Evolutionary conservation across 1,140 invertebrate genomes (phyloP).

Genomic region (Megalopta genalis): DNA sequence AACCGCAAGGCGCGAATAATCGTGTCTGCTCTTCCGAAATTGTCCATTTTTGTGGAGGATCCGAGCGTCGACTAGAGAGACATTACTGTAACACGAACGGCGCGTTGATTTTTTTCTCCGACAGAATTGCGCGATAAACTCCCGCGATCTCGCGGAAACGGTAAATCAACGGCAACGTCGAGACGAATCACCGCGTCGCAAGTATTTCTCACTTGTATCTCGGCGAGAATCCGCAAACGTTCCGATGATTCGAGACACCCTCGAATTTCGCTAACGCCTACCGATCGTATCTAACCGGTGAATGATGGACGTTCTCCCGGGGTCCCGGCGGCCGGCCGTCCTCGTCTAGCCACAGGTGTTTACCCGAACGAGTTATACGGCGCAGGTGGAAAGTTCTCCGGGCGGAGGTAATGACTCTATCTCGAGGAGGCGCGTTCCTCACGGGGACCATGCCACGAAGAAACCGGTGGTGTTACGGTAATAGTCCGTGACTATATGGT

Average conservation of each 20-base stretch:
- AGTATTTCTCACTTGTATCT: neutral
- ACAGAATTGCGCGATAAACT: too few relatives aligned
- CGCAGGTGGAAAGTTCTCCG: conserved; percentile 61
- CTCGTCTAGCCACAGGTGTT: conserved; percentile 28
- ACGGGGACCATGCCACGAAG: conserved; percentile 59
- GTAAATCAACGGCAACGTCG: too few relatives aligned
- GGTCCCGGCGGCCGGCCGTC: conserved; percentile 9
- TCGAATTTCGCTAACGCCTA: neutral
- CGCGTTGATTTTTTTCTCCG: too few relatives aligned
- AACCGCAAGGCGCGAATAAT: too few relatives aligned
- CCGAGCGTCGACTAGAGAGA: too few relatives aligned
- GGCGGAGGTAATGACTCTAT: conserved; percentile 59
- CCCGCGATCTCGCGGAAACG: too few relatives aligned
- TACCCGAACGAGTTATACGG: conserved; percentile 36
- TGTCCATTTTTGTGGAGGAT: too few relatives aligned
- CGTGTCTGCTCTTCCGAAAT: too few relatives aligned
- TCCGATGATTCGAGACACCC: neutral
- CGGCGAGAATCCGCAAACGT: too few relatives aligned
- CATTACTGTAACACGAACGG: too few relatives aligned
- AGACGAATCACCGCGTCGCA: neutral
- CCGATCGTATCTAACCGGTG: neutral
- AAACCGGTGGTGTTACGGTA: conserved; percentile 56
- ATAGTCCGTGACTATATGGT: conserved; percentile 59
- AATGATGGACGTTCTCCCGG: neutral
- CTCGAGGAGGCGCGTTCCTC: conserved; percentile 34